phyloP scores from a whole-genome alignment of 1,140 invertebrate genomes.

The Drosophila trapezifrons region DNA sequence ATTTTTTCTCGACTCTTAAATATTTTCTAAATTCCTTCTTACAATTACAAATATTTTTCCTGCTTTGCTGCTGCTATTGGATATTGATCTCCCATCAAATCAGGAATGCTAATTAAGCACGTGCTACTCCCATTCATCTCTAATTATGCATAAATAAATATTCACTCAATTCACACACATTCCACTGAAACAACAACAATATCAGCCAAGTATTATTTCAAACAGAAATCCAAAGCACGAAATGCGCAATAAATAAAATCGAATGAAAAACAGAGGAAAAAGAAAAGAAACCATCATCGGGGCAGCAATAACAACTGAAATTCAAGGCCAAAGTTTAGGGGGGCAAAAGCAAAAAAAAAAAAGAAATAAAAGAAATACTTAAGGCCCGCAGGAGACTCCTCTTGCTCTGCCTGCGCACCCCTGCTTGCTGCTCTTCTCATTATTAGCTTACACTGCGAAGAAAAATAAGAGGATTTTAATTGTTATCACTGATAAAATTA shows the following conservation, averaged over 20 bases:
- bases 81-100: slow-evolving; percentile 1
- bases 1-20: background rate
- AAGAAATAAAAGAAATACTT: background rate
- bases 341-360: slow-evolving; percentile 1
- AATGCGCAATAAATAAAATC: slow-evolving; percentile 63
- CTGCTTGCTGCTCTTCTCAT: background rate
- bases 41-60: background rate
- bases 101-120: slow-evolving; percentile 42
- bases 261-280: slow-evolving; percentile 26
- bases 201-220: slow-evolving; percentile 22
- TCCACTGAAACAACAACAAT: slow-evolving; percentile 27
- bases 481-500: background rate
- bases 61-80: background rate
- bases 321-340: slow-evolving; percentile 56
- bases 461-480: background rate
- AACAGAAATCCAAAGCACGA: slow-evolving; percentile 41
- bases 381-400: background rate
- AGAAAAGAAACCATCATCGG: slow-evolving; percentile 23
- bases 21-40: background rate
- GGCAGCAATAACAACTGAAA: slow-evolving; percentile 22
- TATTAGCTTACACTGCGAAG: background rate
- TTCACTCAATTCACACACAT: slow-evolving; percentile 22
- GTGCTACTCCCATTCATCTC: slow-evolving; percentile 44
- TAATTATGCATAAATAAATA: slow-evolving; percentile 53
- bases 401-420: background rate